Base-by-base conservation (phyloP, 2,888 invertebrate species). In the Diarsia mendica region DNA sequence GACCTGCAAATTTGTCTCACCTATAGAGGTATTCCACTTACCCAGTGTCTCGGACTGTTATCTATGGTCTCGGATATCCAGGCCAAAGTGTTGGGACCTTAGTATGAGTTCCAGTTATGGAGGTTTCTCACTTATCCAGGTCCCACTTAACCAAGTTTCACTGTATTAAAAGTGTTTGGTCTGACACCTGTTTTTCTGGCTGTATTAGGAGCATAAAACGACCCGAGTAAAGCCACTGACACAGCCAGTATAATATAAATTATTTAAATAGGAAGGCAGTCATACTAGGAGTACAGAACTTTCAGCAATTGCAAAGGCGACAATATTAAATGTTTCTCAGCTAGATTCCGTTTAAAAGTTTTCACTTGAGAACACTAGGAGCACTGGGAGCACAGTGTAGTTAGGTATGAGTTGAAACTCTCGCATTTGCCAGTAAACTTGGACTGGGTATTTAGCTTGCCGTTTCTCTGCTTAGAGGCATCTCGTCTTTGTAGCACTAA, bases 331-430 rank as follows among this genome's bases (percentile, higher is more conserved):
- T 72, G 81, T 83, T 74, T 51, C 65, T 63, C 60, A 65, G 63
- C 70, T 74, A 73, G 61, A 69, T 58, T 71, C 44, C 33, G 58
- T 77, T 80, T 66, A 61, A 82, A 85, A 81, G 78, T 81, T 85
- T 72, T 60, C 60, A n/a, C 61, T 63, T 60, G 70, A 75, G 66
- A 65, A 75, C 65, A 78, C 68, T 55, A n/a, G 28, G 28, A 28
- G 28, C 28, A 28, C 28, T 28, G 28, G 58, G n/a, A 55, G 67
- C 53, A 60, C 65, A 48, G 55, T 69, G 66, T 69, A 73, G 73
- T 71, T 66, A 69, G 46, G 61, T 81, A 83, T 86, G 85, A 87
- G 85, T 85, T 86, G 77, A 86, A 88, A 87, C 75, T 65, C 18
- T 77, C 61, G 72, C 77, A 77, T 70, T 84, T 65, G 53, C 66